These are phyloP conservation scores for Perca schrenkii DNA, from an alignment of 2,113 vertebrate genomes.

Conservation along the genomic window DNA sequence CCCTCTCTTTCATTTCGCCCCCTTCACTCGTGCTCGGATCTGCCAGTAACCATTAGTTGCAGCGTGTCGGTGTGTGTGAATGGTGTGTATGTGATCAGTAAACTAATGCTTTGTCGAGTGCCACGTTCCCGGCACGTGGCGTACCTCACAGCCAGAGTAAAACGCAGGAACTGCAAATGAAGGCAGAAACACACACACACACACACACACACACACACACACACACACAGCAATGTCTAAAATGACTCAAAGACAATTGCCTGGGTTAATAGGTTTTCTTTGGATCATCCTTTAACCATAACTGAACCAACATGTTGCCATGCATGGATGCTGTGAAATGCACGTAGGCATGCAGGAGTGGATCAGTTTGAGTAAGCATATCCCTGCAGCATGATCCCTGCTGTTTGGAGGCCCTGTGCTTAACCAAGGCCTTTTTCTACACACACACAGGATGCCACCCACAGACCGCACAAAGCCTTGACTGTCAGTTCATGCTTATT, in stretches of 20 bases:
- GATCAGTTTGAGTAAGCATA: conserved; percentile 70
- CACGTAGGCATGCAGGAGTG: conserved; percentile 62
- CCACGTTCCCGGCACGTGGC: conserved; percentile 82
- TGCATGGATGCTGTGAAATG: conserved; percentile 57
- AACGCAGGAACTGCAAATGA: conserved; percentile 78
- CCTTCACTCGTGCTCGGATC: conserved; percentile 74
- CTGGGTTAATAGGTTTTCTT: conserved; percentile 58
- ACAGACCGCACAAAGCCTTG: conserved; percentile 52
- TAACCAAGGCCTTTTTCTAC: conserved; percentile 61
- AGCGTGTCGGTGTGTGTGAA: conserved; percentile 43
- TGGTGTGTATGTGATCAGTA: conserved; percentile 79
- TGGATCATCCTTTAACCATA: conserved; percentile 62
- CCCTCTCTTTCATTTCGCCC: conserved; percentile 84
- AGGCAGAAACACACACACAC: conserved; percentile 7
- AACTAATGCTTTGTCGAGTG: conserved; percentile 71
- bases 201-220: conserved; percentile 2
- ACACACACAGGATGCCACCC: conserved; percentile 59
- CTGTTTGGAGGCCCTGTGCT: conserved; percentile 53
- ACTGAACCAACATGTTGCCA: conserved; percentile 33
- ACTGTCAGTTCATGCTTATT: conserved; percentile 51
- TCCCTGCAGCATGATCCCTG: conserved; percentile 63
- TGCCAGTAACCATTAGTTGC: conserved; percentile 74
- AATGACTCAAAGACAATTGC: conserved; percentile 30
- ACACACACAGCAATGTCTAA: not conserved
- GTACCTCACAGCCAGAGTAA: conserved; percentile 63